Evolutionary conservation across 2,797 vertebrate species (phyloP), one percentile per base, ranked within the genome.

Genomic region (Glyptemys insculpta): DNA sequence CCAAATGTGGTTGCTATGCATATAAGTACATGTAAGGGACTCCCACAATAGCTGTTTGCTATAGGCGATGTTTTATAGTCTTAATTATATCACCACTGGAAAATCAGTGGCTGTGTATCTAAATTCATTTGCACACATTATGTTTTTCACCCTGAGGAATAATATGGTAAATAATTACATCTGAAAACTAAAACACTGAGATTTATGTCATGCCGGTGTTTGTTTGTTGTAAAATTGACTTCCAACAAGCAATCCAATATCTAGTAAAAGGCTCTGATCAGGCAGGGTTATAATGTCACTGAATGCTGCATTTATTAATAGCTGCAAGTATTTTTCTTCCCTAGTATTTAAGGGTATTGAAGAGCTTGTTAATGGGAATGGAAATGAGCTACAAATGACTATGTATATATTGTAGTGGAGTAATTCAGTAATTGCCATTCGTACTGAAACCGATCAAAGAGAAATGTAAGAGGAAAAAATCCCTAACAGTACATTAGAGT

Each of bases 121-220:
- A 97, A 98, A 98, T 98, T 98, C 97, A 97, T 98, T 98, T 97
- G 88, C 91, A 92, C 85, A 95, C 91, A 91, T 98, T 97, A 65
- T 94, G 90, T 81, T 97, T 96, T 95, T 96, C 91, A 92, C 92
- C 97, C 96, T 87, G 86, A 97, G 96, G 98, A 97, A 11, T 91
- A 97, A 97, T 98, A 96, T 83, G 85, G 88, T 93, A 96, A 97
- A 96, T 91, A 98, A 97, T 83, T 95, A 85, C 76, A 82, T 94
- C 88, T 97, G 95, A 97, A 98, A 97, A 93, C 86, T 85, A 97
- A 97, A 97, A 76, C 79, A 89, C 62, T 83, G 72, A 93, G 95
- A 97, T 97, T 97, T 98, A 98, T 98, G 95, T 93, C 81, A 86
- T 83, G 88, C 4, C 0, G 0, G 78, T 93, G 54, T 96, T 97